Percentiles rank a stretch among this genome's conserved stretches.
Evolutionary conservation across 1,140 invertebrate genomes (phyloP).

Genomic region (Liolophura sinensis): DNA sequence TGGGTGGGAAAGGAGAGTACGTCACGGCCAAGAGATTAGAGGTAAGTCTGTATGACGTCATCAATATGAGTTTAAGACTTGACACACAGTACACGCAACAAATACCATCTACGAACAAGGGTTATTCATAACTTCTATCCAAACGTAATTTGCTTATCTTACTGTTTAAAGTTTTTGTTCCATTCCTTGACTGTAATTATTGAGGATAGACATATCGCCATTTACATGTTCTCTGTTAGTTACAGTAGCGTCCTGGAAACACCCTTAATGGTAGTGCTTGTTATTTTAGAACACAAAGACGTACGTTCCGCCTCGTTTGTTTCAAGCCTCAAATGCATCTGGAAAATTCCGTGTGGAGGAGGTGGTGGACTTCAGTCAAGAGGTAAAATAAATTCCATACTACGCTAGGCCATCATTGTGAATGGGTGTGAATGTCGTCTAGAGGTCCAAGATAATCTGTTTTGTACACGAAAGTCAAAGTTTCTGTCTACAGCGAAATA

Average conservation of each 20-base stretch:
- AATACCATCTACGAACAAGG: constrained; percentile 4
- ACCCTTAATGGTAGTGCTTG: not conserved
- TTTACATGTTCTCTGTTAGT: not conserved
- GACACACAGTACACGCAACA: not conserved
- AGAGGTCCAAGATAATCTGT: no score
- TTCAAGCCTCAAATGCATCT: constrained; percentile 66
- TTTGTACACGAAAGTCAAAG: no score
- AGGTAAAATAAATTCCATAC: constrained; percentile 30
- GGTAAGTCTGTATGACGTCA: constrained; percentile 17
- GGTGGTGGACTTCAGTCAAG: constrained; percentile 59
- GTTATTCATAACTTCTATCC: constrained; percentile 29
- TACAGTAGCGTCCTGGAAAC: not conserved
- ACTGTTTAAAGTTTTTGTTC: not conserved
- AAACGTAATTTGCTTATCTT: not conserved
- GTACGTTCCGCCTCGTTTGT: constrained; percentile 62
- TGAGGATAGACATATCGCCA: not conserved
- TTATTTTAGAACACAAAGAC: constrained; percentile 2
- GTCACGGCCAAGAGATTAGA: constrained; percentile 20
- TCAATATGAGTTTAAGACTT: not conserved
- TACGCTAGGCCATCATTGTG: no score
- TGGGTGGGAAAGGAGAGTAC: constrained; percentile 37
- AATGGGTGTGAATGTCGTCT: no score
- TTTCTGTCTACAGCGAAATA: no score
- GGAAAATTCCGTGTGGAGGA: constrained; percentile 72
- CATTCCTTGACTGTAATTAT: not conserved